Evolutionary conservation across 2,113 vertebrate species (phyloP).

Genomic region (Alethe castanea): DNA sequence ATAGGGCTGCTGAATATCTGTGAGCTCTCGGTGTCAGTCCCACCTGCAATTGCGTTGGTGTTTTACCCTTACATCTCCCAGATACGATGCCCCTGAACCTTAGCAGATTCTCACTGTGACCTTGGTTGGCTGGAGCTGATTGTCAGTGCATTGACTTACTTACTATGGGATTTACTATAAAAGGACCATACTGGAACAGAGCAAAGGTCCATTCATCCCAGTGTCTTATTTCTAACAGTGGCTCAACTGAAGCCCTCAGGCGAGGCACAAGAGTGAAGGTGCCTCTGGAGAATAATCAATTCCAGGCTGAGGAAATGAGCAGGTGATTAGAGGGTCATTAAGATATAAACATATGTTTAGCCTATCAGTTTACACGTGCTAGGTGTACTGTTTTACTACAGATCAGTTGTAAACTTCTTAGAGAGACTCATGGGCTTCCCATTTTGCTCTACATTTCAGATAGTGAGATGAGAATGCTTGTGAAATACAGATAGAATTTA

Average conservation of each 20-base stretch:
- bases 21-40: background rate
- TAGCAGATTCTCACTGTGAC: background rate
- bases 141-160: background rate
- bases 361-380: background rate
- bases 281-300: background rate
- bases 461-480: background rate
- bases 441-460: background rate
- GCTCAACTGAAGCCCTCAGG: background rate
- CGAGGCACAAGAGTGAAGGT: background rate
- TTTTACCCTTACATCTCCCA: background rate
- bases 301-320: background rate
- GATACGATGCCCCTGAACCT: background rate
- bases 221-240: background rate
- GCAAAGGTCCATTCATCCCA: background rate
- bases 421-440: background rate
- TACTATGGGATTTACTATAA: background rate
- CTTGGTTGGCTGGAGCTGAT: background rate
- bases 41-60: background rate
- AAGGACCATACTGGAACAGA: background rate
- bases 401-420: background rate
- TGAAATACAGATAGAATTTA: background rate
- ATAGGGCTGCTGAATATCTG: background rate
- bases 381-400: background rate
- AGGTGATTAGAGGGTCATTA: background rate
- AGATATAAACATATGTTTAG: background rate